Evolutionary conservation across 1,140 invertebrate species (phyloP), one percentile per base, ranked within the genome.

Genomic region (Nylanderia fulva): DNA sequence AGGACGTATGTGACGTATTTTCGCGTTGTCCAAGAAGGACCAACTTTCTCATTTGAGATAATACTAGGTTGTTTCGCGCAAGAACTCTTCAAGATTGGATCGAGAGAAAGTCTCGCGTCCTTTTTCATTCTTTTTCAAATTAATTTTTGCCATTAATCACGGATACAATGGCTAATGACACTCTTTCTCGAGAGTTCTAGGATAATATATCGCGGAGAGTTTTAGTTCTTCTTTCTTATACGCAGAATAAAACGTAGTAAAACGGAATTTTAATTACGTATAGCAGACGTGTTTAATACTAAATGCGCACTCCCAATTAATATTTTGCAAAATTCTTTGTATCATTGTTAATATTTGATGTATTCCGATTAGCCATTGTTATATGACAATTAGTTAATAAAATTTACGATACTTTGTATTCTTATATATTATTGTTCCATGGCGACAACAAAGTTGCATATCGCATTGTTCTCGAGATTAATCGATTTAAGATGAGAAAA

Each of bases 1-100:
- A 85, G 77, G 75, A 80, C 87, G 71, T 56, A n/a, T n/a, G 60
- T 56, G 39, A 72, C 74, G 29, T 52, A 60, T 45, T 88, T 29
- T 75, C 68, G 80, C 72, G 61, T 85, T 75, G 58, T 72, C 42
- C 45, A 24, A 52, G 7, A 63, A 27, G 27, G 54, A 33, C 72
- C 76, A 86, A 66, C 69, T 64, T 63, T 39, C 13, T 0, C 24
- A 15, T 18, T n/a, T 24, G 66, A 77, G 9, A 39, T 39, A 39
- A 27, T 45, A 74, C 56, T 58, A 60, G 27, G n/a, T 60, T 52
- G 56, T 48, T 85, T 66, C 7, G 9, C 61, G 13, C 18, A 68
- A 54, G 18, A 48, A 1, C 21, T 54, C 9, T 29, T 21, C 42
- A 48, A 27, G 66, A 45, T 48, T 29, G 8, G 8, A 21, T 76